A percentile compares a stretch with the other conserved stretches of the same genome.
Conservation (phyloP, 1,140 invertebrate genomes). For the Coelopa frigida region DNA sequence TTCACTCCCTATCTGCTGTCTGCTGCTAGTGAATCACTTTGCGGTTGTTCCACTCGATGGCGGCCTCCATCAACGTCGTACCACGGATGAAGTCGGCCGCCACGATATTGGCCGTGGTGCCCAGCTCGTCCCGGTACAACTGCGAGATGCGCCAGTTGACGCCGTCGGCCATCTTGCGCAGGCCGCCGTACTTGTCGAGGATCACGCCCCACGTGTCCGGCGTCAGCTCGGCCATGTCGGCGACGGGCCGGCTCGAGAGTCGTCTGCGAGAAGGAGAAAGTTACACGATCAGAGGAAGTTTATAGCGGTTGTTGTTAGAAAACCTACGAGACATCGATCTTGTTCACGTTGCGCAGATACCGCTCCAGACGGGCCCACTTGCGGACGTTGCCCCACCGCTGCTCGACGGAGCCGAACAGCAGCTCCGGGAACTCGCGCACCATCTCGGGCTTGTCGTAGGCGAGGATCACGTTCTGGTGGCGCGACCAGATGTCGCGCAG, state of each 20-base stretch:
- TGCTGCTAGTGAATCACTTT: no score
- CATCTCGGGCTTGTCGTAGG: conserved; percentile 48
- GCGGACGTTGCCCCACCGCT: conserved; percentile 57
- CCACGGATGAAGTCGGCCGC: conserved; percentile 55
- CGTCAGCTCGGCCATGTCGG: conserved; percentile 60
- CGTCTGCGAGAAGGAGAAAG: conserved; percentile 18
- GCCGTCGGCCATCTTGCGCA: conserved; percentile 51
- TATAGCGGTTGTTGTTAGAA: neutral
- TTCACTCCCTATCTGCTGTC: no score
- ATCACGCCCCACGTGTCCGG: conserved; percentile 50
- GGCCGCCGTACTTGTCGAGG: conserved; percentile 47
- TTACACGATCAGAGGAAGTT: neutral
- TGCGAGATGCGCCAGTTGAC: conserved; percentile 52
- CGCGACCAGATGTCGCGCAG: conserved; percentile 49
- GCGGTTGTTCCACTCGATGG: conserved; percentile 50
- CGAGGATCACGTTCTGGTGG: conserved; percentile 50
- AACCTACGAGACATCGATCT: conserved; percentile 35
- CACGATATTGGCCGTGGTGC: conserved; percentile 53
- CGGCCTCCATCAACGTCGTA: conserved; percentile 52
- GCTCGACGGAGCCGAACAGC: conserved; percentile 37
- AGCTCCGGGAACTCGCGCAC: conserved; percentile 33
- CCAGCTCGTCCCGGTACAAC: conserved; percentile 52
- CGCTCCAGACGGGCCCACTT: conserved; percentile 46
- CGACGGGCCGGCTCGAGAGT: conserved; percentile 46
- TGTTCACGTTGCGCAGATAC: conserved; percentile 38